A percentile compares a stretch with the other conserved stretches of the same genome.
phyloP scores from a whole-genome alignment of 2,888 invertebrate genomes.

The Achlya flavicornis region DNA sequence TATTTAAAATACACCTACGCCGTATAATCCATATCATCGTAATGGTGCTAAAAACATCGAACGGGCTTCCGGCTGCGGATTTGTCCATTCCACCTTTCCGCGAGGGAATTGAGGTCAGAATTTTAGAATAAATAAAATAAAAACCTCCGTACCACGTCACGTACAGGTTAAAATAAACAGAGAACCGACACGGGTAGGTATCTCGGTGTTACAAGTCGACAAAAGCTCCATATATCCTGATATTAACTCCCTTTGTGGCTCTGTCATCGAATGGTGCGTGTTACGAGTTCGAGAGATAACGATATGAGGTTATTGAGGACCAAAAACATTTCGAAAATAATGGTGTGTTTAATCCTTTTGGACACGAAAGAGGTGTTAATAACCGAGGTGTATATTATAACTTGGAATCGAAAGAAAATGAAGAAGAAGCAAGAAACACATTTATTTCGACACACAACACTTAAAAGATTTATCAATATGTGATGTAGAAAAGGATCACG shows the following conservation, averaged over 20 bases:
- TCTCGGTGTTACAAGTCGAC: not conserved
- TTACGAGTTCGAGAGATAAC: conserved; percentile 10
- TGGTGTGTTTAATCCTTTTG: no score
- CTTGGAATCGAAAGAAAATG: no score
- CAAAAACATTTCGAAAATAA: not conserved
- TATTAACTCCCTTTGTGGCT: conserved; percentile 15
- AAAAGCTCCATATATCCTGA: conserved; percentile 8
- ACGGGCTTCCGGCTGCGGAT: not conserved
- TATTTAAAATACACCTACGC: not conserved
- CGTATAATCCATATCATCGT: not conserved
- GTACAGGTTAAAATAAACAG: not conserved
- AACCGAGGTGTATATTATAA: no score
- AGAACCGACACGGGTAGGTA: not conserved
- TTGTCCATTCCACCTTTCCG: not conserved
- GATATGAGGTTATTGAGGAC: not conserved
- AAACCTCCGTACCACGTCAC: not conserved
- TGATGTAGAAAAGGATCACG: no score
- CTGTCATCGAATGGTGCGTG: conserved; percentile 9
- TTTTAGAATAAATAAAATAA: conserved; percentile 5
- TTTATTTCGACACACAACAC: no score
- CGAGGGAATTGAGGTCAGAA: conserved; percentile 4
- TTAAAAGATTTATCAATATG: no score
- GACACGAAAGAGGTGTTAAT: no score
- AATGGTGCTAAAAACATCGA: not conserved
- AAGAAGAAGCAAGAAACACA: no score